These are phyloP conservation scores for Scartelaos histophorus DNA, from an alignment of 2,113 vertebrate species.

Conservation along the genomic window DNA sequence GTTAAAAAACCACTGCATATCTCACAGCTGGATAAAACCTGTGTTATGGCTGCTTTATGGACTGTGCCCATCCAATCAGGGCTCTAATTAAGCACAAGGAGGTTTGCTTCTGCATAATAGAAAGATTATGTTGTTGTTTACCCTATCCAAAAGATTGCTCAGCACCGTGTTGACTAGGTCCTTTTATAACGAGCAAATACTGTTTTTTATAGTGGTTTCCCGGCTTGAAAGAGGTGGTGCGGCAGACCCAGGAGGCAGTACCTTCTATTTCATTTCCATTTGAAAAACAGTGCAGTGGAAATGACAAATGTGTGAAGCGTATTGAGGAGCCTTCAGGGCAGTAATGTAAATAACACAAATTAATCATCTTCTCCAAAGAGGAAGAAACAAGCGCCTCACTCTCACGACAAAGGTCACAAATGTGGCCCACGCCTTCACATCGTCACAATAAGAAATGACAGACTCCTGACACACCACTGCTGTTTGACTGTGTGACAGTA, in stretches of 20 bases:
- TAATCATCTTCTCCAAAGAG: constrained; percentile 70
- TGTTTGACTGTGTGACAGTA: constrained; percentile 37
- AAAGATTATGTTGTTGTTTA: constrained; percentile 56
- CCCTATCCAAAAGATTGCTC: constrained; percentile 48
- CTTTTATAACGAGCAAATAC: constrained; percentile 65
- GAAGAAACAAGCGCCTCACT: constrained; percentile 53
- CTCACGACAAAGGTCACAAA: constrained; percentile 73
- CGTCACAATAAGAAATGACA: constrained; percentile 65
- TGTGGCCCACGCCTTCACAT: constrained; percentile 46
- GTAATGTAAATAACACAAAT: constrained; percentile 77
- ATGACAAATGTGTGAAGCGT: constrained; percentile 71
- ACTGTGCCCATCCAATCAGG: constrained; percentile 65
- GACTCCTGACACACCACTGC: constrained; percentile 58
- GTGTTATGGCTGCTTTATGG: constrained; percentile 69
- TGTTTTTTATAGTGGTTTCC: constrained; percentile 15
- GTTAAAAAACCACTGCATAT: constrained; percentile 49
- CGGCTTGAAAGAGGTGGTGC: constrained; percentile 47
- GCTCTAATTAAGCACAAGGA: constrained; percentile 67
- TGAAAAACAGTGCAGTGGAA: constrained; percentile 68
- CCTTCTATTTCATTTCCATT: constrained; percentile 72
- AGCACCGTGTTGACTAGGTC: constrained; percentile 53
- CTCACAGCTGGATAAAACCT: constrained; percentile 49
- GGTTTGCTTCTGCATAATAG: constrained; percentile 34
- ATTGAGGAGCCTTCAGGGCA: constrained; percentile 64
- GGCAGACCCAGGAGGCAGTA: constrained; percentile 60